These are phyloP conservation scores for Neosilurus mollespiculum DNA, from an alignment of 2,797 vertebrate genomes.

Conservation along the genomic window DNA sequence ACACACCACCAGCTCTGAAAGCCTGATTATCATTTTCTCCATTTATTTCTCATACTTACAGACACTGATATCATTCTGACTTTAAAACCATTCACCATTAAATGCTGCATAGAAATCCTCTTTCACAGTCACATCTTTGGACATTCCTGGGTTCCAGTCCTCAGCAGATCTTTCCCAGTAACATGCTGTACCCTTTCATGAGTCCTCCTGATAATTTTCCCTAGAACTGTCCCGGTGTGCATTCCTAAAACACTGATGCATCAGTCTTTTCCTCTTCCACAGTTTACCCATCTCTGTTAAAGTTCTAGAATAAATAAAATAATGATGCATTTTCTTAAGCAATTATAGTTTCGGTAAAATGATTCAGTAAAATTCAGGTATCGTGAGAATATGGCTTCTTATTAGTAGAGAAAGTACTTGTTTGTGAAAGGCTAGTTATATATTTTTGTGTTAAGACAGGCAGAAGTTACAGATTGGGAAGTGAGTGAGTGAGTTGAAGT, in stretches of 20 bases:
- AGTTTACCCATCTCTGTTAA: not conserved
- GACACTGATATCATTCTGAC: not conserved
- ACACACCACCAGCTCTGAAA: conserved; percentile 37
- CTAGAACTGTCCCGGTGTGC: no score
- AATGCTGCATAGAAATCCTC: not conserved
- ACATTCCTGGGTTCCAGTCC: not conserved
- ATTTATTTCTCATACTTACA: conserved; percentile 25
- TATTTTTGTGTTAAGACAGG: no score
- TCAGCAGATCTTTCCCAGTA: not conserved
- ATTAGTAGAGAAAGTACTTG: no score
- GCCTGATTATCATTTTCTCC: conserved; percentile 38
- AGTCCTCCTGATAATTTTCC: no score
- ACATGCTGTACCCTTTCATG: not conserved
- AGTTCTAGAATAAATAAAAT: no score
- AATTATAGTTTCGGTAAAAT: no score
- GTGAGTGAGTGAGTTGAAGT: no score
- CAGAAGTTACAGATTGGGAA: no score
- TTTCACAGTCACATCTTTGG: not conserved
- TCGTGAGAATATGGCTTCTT: no score
- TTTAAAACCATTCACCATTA: conserved; percentile 13
- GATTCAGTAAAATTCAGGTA: no score
- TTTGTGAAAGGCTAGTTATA: no score
- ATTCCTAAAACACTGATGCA: not conserved
- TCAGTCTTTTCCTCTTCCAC: not conserved
- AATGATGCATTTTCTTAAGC: no score